Base-by-base conservation (phyloP, 2,113 vertebrate genomes). In the Ictalurus punctatus region DNA sequence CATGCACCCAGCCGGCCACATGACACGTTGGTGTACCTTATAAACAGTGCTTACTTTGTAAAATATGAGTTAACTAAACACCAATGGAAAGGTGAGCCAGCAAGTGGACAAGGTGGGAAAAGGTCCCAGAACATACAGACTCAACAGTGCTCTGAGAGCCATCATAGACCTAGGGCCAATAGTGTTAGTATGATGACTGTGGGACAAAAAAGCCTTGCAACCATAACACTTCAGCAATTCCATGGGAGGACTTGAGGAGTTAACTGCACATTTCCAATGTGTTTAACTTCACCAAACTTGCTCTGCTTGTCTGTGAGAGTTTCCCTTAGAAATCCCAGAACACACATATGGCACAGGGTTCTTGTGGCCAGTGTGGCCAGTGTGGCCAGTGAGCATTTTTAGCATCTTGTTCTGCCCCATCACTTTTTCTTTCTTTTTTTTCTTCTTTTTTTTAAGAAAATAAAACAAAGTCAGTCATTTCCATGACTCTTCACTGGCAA, bases 311-410 rank as follows among this genome's bases (percentile, higher is more conserved):
- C 40, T 48, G 16, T 73, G 10, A 74, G 37, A 44, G 40, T 79
- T 79, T 80, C 78, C n/a, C 3, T 56, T 56, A 56, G 34, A 82
- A 82, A 82, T 5, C 79, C 79, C 79, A 59, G 54, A 82, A 30
- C 30, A 37, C 58, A 61, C 30, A 61, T 40, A 83, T 63, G 19
- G 30, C 10, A 83, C 56, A 83, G 30, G 17, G 30, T 21, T 82
- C 80, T 59, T 59, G 30, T 59, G 17, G 54, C 27, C 52, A 27
- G 37, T 79, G 30, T 59, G 17, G 54, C 27, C 52, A 27, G 37
- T 79, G 74, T 76, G 37, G 37, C 44, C 40, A 81, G 27, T 16
- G 78, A 58, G 17, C 56, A 37, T 59, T 83, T 82, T 25, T 59
- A 59, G 30, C 56, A 56, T 80, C 52, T 56, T 54, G 14, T 56